A percentile compares a stretch with the other conserved stretches of the same genome.
Conservation (phyloP, 2,888 invertebrate genomes). For the Nycteola revayana region DNA sequence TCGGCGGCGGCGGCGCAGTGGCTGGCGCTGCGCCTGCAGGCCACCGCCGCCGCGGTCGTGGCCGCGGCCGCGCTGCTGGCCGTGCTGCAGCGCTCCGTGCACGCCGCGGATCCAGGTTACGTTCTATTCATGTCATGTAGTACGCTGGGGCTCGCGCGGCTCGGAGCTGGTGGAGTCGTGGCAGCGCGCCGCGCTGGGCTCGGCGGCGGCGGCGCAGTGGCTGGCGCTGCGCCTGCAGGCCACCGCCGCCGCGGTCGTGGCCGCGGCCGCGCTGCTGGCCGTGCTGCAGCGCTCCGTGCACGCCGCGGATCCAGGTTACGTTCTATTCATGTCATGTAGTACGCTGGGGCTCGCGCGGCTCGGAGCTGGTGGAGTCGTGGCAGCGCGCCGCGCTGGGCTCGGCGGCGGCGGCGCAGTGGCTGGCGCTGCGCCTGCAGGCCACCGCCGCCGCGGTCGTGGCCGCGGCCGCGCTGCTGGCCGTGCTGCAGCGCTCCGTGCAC, state of each 20-base stretch:
- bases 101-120: slow-evolving; percentile 88
- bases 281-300: slow-evolving; percentile 86
- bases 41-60: slow-evolving; percentile 87
- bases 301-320: slow-evolving; percentile 88
- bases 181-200: slow-evolving; percentile 91
- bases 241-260: slow-evolving; percentile 86
- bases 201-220: slow-evolving; percentile 92
- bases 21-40: slow-evolving; percentile 93
- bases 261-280: slow-evolving; percentile 56
- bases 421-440: slow-evolving; percentile 92
- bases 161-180: slow-evolving; percentile 88
- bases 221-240: slow-evolving; percentile 92
- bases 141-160: no score
- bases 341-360: no score
- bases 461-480: slow-evolving; percentile 58
- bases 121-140: no score
- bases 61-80: slow-evolving; percentile 58
- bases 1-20: slow-evolving; percentile 91
- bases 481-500: slow-evolving; percentile 86
- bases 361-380: slow-evolving; percentile 87
- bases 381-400: slow-evolving; percentile 92
- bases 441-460: slow-evolving; percentile 86
- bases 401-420: slow-evolving; percentile 92
- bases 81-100: slow-evolving; percentile 85
- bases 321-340: no score